Base-by-base conservation (phyloP, 2,797 vertebrate species). In the Novumbra hubbsi region DNA sequence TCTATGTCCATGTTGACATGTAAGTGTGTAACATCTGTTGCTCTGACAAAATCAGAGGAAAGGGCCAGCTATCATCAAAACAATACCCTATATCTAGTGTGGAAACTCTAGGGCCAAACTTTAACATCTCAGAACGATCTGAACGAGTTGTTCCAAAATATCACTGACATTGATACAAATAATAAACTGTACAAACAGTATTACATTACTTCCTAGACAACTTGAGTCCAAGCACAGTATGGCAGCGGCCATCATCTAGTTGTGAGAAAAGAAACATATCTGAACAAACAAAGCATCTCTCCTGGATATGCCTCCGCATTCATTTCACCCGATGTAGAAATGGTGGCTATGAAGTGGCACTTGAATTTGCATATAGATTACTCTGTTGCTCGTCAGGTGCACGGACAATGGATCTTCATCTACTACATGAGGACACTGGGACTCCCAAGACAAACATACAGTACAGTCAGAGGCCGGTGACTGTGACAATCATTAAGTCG, bases 351-450 rank as follows among this genome's bases (percentile, higher is more conserved):
- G 55, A 28, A 66, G n/a, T 14, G 55, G 55, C 63, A 57, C 69
- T 80, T 41, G 57, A 68, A 81, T 87, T 80, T 84, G 82, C 81
- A 84, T 88, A 65, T 76, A 81, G 52, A 81, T 75, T 57, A 83
- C 75, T 76, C 38, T 19, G 45, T 38, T 73, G 78, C 50, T 67
- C 28, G n/a, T 15, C 17, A 27, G n/a, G n/a, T 19, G 1, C 7
- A 11, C 19, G 21, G 73, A 65, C 24, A 67, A 65, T 34, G 55
- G 30, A 4, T 49, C 67, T 73, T 41, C 17, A 32, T 68, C 34
- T 16, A 65, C 5, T 17, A 28, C 4, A 64, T 17, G 28, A 17
- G 62, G 62, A 27, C 15, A 19, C 2, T 30, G 30, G 30, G 27
- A 65, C 30, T 28, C 62, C 62, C 19, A 30, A 65, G 30, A 16